Conservation (phyloP, 2,888 invertebrate genomes). For the Drosophila koepferae region DNA sequence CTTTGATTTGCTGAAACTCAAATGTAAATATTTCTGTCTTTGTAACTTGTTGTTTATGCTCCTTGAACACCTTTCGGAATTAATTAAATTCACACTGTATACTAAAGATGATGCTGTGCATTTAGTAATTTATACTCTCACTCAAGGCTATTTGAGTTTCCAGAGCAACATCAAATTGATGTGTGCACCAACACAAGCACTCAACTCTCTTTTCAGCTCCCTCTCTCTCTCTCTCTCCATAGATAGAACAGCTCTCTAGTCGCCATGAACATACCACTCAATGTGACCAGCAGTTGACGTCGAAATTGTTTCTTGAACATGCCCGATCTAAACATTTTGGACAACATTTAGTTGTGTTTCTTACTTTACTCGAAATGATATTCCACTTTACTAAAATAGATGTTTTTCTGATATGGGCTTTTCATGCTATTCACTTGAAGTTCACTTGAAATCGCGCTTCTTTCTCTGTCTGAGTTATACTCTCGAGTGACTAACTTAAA, state of each 20-base stretch:
- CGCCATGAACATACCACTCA: constrained; percentile 65
- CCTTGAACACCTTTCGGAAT: not conserved
- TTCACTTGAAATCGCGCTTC: not conserved
- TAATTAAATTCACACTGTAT: not conserved
- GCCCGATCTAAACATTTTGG: constrained; percentile 59
- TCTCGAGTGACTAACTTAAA: constrained; percentile 48
- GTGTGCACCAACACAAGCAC: not conserved
- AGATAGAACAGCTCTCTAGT: not conserved
- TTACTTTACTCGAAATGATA: not conserved
- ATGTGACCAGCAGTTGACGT: constrained; percentile 69
- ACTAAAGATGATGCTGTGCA: not conserved
- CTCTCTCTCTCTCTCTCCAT: not conserved
- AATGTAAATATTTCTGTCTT: not conserved
- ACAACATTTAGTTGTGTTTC: constrained; percentile 45
- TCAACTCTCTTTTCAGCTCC: not conserved
- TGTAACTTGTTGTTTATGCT: not conserved
- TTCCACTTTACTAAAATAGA: not conserved
- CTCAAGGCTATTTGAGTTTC: no score
- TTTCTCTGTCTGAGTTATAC: not conserved
- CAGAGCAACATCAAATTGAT: not conserved
- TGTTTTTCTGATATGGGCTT: constrained; percentile 25
- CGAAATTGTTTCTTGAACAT: constrained; percentile 68
- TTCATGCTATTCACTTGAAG: constrained; percentile 55
- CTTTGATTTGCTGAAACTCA: not conserved
- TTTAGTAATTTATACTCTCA: not conserved